Conservation (phyloP, 2,888 invertebrate species). For the Eulithis prunata region DNA sequence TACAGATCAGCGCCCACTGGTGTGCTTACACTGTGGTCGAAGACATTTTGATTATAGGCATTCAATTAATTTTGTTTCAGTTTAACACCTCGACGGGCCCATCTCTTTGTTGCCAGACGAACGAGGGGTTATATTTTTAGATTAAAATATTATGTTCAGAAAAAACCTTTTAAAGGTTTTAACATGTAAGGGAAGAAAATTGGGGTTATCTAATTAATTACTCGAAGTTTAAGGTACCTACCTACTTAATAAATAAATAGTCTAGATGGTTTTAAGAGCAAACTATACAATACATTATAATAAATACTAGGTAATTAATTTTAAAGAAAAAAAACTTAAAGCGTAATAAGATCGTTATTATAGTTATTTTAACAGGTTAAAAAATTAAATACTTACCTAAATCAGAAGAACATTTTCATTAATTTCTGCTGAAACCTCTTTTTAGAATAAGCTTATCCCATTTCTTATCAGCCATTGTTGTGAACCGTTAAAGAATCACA, state of each 20-base stretch:
- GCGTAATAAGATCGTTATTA: no score
- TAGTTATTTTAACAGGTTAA: no score
- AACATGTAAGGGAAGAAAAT: not conserved
- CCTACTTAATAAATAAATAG: not conserved
- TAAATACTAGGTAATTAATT: no score
- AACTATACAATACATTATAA: no score
- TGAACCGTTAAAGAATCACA: conserved; percentile 26
- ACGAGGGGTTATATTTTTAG: conserved; percentile 24
- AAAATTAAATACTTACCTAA: no score
- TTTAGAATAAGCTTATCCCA: conserved; percentile 33
- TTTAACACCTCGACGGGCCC: conserved; percentile 38
- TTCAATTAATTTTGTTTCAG: conserved; percentile 41
- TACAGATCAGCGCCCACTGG: no score
- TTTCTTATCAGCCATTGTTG: conserved; percentile 52
- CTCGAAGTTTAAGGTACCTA: not conserved
- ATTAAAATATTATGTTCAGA: conserved; percentile 1
- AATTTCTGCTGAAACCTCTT: conserved; percentile 18
- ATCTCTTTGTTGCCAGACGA: conserved; percentile 32
- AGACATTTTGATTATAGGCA: conserved; percentile 34
- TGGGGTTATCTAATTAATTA: not conserved
- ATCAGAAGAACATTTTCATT: conserved; percentile 3
- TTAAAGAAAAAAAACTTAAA: no score
- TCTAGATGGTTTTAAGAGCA: no score
- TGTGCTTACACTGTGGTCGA: conserved; percentile 8
- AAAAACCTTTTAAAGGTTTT: not conserved